A percentile compares a stretch with the other conserved stretches of the same genome.
phyloP scores from a whole-genome alignment of 2,113 vertebrate genomes.

The Cryptotis parvus region DNA sequence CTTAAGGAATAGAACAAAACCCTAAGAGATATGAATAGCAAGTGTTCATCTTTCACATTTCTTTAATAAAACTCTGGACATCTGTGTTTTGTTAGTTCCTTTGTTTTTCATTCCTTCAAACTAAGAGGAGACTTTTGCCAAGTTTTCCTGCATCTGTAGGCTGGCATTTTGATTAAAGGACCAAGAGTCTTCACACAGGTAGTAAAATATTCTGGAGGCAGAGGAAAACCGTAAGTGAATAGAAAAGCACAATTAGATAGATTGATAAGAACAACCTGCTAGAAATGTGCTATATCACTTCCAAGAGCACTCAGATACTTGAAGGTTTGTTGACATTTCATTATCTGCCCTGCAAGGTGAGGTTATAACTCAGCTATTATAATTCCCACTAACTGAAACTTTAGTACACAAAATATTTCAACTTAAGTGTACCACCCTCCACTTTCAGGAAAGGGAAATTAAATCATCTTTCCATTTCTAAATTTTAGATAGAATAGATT shows the following conservation, averaged over 20 bases:
- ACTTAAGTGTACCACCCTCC: not conserved
- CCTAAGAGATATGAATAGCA: not conserved
- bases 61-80: conserved; percentile 4
- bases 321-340: conserved; percentile 50
- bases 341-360: conserved; percentile 9
- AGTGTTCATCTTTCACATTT: not conserved
- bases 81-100: not conserved
- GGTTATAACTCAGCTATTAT: not conserved
- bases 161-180: conserved; percentile 56
- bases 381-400: conserved; percentile 48
- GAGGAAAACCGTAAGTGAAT: not conserved
- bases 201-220: conserved; percentile 6
- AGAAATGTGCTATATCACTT: not conserved
- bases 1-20: not conserved
- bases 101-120: conserved; percentile 3
- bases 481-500: conserved; percentile 52
- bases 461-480: conserved; percentile 59
- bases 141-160: conserved; percentile 40
- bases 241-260: conserved; percentile 54
- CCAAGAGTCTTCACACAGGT: not conserved
- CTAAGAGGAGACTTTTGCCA: conserved; percentile 3
- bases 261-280: conserved; percentile 44
- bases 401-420: conserved; percentile 48
- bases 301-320: conserved; percentile 1
- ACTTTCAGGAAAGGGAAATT: conserved; percentile 4